These are phyloP conservation scores for Lordiphosa andalusiaca DNA, from an alignment of 2,888 invertebrate species.

Conservation along the genomic window DNA sequence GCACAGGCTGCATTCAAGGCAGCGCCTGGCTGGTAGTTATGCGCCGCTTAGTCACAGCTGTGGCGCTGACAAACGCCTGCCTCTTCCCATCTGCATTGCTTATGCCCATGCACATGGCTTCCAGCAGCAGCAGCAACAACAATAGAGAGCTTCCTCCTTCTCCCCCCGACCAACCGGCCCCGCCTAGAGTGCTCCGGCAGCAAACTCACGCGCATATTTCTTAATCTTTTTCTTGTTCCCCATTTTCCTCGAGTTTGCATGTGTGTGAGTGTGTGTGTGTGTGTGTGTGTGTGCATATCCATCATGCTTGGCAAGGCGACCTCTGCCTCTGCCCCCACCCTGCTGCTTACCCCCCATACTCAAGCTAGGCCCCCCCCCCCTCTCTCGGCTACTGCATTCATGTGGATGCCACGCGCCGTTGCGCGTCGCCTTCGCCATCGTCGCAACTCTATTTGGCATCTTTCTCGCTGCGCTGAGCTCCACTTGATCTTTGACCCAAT, in stretches of 20 bases:
- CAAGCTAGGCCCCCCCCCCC: not conserved
- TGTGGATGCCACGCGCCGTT: slow-evolving; percentile 69
- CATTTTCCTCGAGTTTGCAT: slow-evolving; percentile 13
- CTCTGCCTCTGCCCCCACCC: slow-evolving; percentile 48
- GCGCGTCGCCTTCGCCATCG: slow-evolving; percentile 43
- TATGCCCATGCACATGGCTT: slow-evolving; percentile 48
- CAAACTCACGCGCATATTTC: slow-evolving; percentile 63
- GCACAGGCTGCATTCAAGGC: slow-evolving; percentile 33
- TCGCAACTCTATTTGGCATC: slow-evolving; percentile 65
- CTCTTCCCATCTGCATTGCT: slow-evolving; percentile 20
- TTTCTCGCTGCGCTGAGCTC: slow-evolving; percentile 56
- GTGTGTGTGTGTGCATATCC: slow-evolving; percentile 59
- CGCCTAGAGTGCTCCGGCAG: slow-evolving; percentile 24
- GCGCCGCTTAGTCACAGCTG: slow-evolving; percentile 74
- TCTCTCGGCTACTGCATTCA: slow-evolving; percentile 39
- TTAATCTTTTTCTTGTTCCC: slow-evolving; percentile 67
- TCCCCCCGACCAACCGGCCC: not conserved
- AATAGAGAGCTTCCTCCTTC: slow-evolving; percentile 9
- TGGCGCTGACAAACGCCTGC: slow-evolving; percentile 58
- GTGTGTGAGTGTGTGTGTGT: slow-evolving; percentile 42
- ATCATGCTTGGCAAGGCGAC: slow-evolving; percentile 65
- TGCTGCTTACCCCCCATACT: slow-evolving; percentile 16
- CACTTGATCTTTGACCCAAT: slow-evolving; percentile 76
- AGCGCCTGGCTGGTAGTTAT: slow-evolving; percentile 52
- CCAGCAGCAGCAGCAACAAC: slow-evolving; percentile 16